Evolutionary conservation across 2,113 vertebrate species (phyloP), one percentile per base, ranked within the genome.

Genomic region (Tapirus terrestris): DNA sequence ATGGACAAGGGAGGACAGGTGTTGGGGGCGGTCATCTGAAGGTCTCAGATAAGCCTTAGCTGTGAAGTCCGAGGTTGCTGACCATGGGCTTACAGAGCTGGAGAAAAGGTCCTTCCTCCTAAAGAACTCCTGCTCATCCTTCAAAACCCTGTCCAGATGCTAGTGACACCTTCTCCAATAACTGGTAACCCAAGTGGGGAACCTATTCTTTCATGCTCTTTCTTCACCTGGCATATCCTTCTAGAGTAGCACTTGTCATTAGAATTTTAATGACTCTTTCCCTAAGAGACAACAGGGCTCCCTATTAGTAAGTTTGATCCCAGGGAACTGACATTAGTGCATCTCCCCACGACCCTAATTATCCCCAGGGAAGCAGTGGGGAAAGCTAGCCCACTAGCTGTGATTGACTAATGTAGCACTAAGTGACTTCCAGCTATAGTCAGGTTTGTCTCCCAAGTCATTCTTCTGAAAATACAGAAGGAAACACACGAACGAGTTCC

Each of bases 311-410:
- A 83, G 21, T 53, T 5, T 33, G 39, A 70, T 23, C 43, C 72
- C 63, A 80, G 56, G 36, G 25, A 86, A 89, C 36, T n/a, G 33
- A 68, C 63, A 56, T 65, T 88, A 83, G 83, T 51, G 39, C 39
- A 75, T 76, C 80, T 84, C 84, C 79, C 90, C 8, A 43, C 48
- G 75, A 77, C 48, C 16, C 72, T 88, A 81, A 89, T 90, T 97
- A 89, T 91, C 51, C 65, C 79, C 68, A 80, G 51, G n/a, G 45
- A 75, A 61, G 39, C 29, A 1, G 4, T 27, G 11, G 18, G n/a
- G 72, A 6, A 81, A 61, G 23, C 2, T 3, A 58, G 51, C 48
- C 81, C 51, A 48, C 70, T 56, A 7, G 45, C 87, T 94, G 82
- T 25, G 77, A 51, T 4, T 80, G 82, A 31, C 29, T 81, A 94